Evolutionary conservation across 2,888 invertebrate species (phyloP).

Genomic region (Portevinia maculata): DNA sequence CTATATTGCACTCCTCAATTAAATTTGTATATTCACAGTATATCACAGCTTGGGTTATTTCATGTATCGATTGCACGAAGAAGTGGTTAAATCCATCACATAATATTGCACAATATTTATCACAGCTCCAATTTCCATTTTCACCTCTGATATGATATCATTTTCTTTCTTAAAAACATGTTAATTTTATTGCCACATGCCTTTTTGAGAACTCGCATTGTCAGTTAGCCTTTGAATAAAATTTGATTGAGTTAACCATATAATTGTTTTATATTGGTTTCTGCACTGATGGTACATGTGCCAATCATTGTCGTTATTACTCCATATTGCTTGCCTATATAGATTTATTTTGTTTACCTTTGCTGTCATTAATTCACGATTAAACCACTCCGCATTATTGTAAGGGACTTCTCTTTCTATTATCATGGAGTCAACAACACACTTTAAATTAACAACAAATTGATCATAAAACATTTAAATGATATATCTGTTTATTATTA

Average conservation of each 20-base stretch:
- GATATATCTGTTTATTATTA: too few species aligned
- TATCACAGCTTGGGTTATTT: neutral
- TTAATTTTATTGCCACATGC: neutral
- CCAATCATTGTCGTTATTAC: too few species aligned
- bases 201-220: too few species aligned
- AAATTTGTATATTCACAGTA: too few species aligned
- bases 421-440: slow-evolving; percentile 2
- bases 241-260: neutral
- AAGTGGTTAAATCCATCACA: too few species aligned
- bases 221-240: slow-evolving; percentile 4
- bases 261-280: neutral
- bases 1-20: too few species aligned
- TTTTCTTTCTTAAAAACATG: too few species aligned
- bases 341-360: neutral
- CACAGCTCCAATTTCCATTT: slow-evolving; percentile 13
- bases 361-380: neutral
- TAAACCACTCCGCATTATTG: slow-evolving; percentile 7
- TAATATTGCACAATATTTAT: slow-evolving; percentile 15
- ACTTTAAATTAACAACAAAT: neutral
- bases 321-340: slow-evolving; percentile 1
- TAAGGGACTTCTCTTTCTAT: slow-evolving; percentile 4
- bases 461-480: too few species aligned
- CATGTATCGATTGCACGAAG: too few species aligned
- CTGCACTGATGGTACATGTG: too few species aligned
- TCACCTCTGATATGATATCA: neutral